Evolutionary conservation across 2,888 invertebrate species (phyloP), one percentile per base, ranked within the genome.

Genomic region (Eupithecia subfuscata): DNA sequence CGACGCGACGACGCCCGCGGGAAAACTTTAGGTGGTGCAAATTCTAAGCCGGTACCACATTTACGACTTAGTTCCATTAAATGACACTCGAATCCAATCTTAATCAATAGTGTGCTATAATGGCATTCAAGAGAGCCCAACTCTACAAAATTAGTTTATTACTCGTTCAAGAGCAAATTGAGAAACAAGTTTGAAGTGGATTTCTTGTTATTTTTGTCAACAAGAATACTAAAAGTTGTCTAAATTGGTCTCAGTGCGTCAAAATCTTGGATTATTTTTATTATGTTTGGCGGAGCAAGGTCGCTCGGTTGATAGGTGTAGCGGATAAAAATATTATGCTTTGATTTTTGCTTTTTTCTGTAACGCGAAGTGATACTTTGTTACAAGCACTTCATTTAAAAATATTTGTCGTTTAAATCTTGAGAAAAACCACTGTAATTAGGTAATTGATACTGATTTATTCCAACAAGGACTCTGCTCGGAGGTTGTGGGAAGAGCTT

Each of bases 241-340:
- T 73, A 73, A 75, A 76, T 80, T 78, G 73, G 45, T 69, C 71
- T 34, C 56, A 48, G 40, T 75, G 70, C 71, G 77, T 72, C 71
- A 75, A 72, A 77, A 73, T 69, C 71, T 67, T 34, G 43, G 69
- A 70, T 74, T 76, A 74, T 74, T 76, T 79, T 72, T 73, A 71
- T 60, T 12, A 60, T 60, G 60, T 60, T 60, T 6, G 52, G n/a
- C 56, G 60, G 52, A 64, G 30, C 34, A 64, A 34, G 64, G 64
- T 64, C 64, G 9, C 6, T 60, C 12, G 60, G 60, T 22, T 60
- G 25, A 60, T 60, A 60, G 22, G 22, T 52, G 18, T 52, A 5
- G n/a, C 60, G 12, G 25, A 25, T 12, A 25, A 60, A 60, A 60
- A 60, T 60, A 60, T 60, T 60, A 60, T 25, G 14, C 22, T 56